Evolutionary conservation across 92 coral and sea anemone genomes (phyloP), one percentile per base, ranked within the genome.

Genomic region (Plumapathes pennacea): DNA sequence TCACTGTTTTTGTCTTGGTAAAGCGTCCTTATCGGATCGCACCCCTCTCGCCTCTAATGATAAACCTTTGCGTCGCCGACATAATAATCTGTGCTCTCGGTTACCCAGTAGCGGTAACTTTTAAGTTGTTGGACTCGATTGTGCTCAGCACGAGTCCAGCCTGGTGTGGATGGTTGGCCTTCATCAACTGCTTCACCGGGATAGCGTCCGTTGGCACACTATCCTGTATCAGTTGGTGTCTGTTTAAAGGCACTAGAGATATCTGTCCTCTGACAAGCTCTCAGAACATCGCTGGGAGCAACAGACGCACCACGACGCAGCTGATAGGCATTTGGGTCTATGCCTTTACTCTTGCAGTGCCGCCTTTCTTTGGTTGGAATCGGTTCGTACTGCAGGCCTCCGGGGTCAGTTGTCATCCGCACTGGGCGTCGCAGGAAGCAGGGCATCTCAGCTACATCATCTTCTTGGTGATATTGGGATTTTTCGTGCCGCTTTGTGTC

Each of bases 341-440:
- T 29, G 73, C 40, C 18, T 15, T 66, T 20, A 28, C 19, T 1
- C 37, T 66, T 41, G 42, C 73, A n/a, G 10, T 73, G 14, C 86
- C 86, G 12, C 86, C 86, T 9, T 71, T 56, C 10, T 47, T 80
- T 46, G 86, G 86, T 15, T 80, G 86, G 86, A 80, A 72, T 47
- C 44, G 58, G 25, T 80, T 31, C 50, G 71, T 80, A 8, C 82
- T 82, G 30, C 64, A 72, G 36, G 69, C 70, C 17, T 57, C 79
- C 20, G 61, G 86, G 20, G 57, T 80, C 60, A 80, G 86, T 42
- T 80, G 86, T 41, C 86, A 80, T 38, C 86, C 86, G 0, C 60
- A 80, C 58, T 80, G 86, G 86, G 45, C 37, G 32, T 73, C 86
- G 3, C 76, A 38, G 26, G 28, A 57, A 3, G 27, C 60, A 3